Percentiles rank a stretch among this genome's conserved stretches.
Conservation (phyloP, 2,888 invertebrate species). For the Sinohyriopsis cumingii region DNA sequence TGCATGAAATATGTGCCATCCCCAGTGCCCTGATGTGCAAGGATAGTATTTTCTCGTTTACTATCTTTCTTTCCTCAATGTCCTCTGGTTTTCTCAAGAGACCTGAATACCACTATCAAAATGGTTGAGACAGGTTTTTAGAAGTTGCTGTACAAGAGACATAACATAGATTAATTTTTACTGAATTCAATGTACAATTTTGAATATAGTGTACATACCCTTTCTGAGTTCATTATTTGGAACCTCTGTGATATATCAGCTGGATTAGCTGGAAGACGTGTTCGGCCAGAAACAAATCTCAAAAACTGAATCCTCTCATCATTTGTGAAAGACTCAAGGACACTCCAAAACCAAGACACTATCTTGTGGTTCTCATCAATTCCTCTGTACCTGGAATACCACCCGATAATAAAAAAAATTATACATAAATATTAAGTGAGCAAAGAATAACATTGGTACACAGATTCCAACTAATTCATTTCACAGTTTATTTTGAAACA, state of each 20-base stretch:
- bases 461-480: too few species aligned
- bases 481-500: too few species aligned
- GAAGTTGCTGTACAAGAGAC: not conserved
- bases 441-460: too few species aligned
- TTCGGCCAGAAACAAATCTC: constrained; percentile 80
- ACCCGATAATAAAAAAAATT: not conserved
- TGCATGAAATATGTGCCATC: too few species aligned
- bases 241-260: constrained; percentile 80
- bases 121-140: too few species aligned
- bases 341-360: constrained; percentile 80
- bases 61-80: too few species aligned
- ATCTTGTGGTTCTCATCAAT: constrained; percentile 78
- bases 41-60: too few species aligned
- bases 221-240: constrained; percentile 74
- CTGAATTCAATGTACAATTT: not conserved
- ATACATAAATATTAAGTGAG: too few species aligned
- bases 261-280: constrained; percentile 78
- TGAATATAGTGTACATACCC: constrained; percentile 53
- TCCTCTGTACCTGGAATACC: constrained; percentile 76
- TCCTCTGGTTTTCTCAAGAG: too few species aligned
- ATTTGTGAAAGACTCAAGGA: constrained; percentile 78
- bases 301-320: constrained; percentile 79
- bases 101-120: too few species aligned
- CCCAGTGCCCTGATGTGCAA: too few species aligned
- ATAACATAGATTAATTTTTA: not conserved